phyloP scores from a whole-genome alignment of 2,888 invertebrate species.

The Diadegma fenestrale region DNA sequence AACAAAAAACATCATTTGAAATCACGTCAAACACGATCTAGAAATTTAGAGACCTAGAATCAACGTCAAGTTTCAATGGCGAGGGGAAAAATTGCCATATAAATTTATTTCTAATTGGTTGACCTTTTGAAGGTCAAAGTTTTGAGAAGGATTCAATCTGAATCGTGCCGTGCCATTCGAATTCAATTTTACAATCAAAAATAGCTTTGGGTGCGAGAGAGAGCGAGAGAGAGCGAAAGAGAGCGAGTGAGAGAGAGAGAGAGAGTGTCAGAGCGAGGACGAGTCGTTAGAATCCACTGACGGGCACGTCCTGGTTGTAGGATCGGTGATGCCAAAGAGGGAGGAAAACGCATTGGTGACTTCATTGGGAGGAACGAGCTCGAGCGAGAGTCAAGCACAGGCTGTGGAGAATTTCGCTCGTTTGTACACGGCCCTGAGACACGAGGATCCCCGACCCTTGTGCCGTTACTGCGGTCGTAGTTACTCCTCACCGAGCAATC shows the following conservation, averaged over 20 bases:
- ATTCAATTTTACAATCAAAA: slow-evolving; percentile 45
- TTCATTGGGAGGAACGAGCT: slow-evolving; percentile 72
- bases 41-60: neutral
- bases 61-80: neutral
- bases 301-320: slow-evolving; percentile 85
- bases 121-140: slow-evolving; percentile 24
- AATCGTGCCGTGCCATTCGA: neutral
- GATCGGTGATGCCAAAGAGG: slow-evolving; percentile 83
- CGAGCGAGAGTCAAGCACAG: slow-evolving; percentile 77
- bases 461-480: slow-evolving; percentile 90
- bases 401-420: slow-evolving; percentile 83
- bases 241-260: slow-evolving; percentile 59
- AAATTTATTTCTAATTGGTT: neutral
- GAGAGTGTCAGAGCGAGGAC: slow-evolving; percentile 69
- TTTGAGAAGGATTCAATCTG: too few species aligned
- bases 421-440: slow-evolving; percentile 82
- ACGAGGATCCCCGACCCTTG: slow-evolving; percentile 86
- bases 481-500: slow-evolving; percentile 91
- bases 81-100: neutral
- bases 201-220: slow-evolving; percentile 20
- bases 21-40: neutral
- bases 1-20: neutral
- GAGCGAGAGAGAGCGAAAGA: slow-evolving; percentile 39
- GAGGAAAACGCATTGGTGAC: slow-evolving; percentile 80
- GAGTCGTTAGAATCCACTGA: slow-evolving; percentile 76